Base-by-base conservation (phyloP, 2,888 invertebrate genomes). In the Campoplex nolae region DNA sequence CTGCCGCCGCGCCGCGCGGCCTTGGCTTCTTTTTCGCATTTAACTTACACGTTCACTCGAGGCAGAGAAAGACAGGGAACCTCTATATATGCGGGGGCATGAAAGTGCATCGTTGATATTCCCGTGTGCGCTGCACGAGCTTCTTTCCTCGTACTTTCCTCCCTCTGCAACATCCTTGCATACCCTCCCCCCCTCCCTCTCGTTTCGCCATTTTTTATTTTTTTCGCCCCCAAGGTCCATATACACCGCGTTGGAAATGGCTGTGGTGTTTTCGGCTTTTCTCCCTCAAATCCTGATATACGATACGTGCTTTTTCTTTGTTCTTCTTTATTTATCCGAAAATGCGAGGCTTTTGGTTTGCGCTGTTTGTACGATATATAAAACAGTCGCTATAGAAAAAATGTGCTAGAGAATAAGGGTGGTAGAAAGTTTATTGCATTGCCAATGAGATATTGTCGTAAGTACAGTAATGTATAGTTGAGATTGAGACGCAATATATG, bases 71-170 rank as follows among this genome's bases (percentile, higher is more conserved):
- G 28, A 54, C 68, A 51, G 54, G n/a, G 56, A 42, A 48, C 28
- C 54, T 77, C 73, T 75, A 54, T 58, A 71, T 38, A 4, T 38
- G 38, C 4, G 38, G 38, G 38, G 48, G 71, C 51, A 79, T 62
- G 83, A 88, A 89, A 90, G 86, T 87, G 86, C 87, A 86, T 91
- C 89, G 89, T 89, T 90, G 88, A 88, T 91, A 91, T 91, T 91
- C 91, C 85, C 78, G 67, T 45, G 77, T 73, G 51, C 48, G 18
- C 74, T 16, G 28, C 77, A 65, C 45, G 54, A 54, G 70, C 48
- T 70, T 42, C 58, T 48, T 28, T 28, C 51, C 48, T 38, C 32
- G 51, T 32, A 32, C 71, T 71, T 18, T 45, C 0, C 71, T 51
- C 45, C 48, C 23, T 48, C 35, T 35, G 18, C 51, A 51, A 54